Evolutionary conservation across 30 jellyfish, hydroid and myxozoan genomes (phyloP), one percentile per base, ranked within the genome.

Genomic region (Turritopsis rubra): DNA sequence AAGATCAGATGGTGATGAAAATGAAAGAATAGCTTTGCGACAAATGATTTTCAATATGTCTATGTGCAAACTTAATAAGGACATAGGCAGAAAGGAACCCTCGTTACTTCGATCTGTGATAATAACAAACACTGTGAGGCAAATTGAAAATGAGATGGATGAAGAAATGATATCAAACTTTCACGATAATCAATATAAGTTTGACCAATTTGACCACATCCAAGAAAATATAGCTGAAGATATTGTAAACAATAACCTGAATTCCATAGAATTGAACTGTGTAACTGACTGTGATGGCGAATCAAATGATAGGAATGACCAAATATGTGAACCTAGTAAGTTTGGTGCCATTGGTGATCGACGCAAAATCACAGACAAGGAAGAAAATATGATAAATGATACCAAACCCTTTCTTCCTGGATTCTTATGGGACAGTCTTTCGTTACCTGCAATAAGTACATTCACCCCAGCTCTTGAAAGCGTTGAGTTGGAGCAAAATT

Each of bases 291-390:
- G 28, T 23, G 91, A 65, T 52, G 87, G 53, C 0, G 72, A 21
- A 21, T 68, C 88, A 54, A 9, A 20, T 28, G 18, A 78, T 31
- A 27, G 29, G 72, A 23, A 65, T 53, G 71, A 73, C 65, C 5
- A 41, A 3, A 41, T 41, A 41, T 41, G 60, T 41, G 79, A 86
- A 24, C 85, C 88, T 76, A 87, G 83, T 75, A 85, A 84, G 81
- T 91, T 87, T 87, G 98, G 98, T 21, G 96, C 95, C 13, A 91
- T 91, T 30, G 98, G 98, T 71, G 98, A 91, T 54, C 98, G 80
- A 41, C 80, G 98, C 28, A 91, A 91, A 68, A 85, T 53, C 41
- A 53, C 73, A 21, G 81, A 84, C 21, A 22, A 82, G 23, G 86
- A 75, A 9, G 76, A 31, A 21, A 60, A 70, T 29, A 78, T 70